Evolutionary conservation across 1,140 invertebrate genomes (phyloP).

Genomic region (Meloidogyne exigua): DNA sequence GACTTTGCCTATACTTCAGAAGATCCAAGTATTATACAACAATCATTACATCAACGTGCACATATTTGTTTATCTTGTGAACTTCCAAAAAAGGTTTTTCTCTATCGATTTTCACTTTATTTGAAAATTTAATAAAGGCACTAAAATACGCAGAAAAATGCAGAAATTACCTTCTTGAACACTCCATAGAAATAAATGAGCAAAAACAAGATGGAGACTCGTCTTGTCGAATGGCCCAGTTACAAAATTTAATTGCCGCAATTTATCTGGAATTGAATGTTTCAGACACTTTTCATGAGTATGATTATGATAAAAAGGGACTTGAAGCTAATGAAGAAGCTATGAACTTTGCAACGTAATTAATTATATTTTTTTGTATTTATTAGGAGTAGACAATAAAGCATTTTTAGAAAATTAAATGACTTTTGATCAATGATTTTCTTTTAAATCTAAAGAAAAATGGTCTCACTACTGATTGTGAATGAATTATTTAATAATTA

Average conservation of each 20-base stretch:
- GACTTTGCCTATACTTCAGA: slow-evolving; percentile 25
- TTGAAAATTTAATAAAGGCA: not conserved
- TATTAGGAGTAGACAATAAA: no score
- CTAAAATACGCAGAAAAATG: slow-evolving; percentile 18
- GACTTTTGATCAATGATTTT: no score
- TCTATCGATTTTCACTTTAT: not conserved
- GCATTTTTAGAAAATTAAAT: no score
- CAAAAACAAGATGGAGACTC: slow-evolving; percentile 19
- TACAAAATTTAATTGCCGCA: slow-evolving; percentile 21
- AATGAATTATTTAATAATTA: no score
- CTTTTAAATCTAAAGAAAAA: no score
- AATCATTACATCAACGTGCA: slow-evolving; percentile 27
- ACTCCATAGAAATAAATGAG: slow-evolving; percentile 20
- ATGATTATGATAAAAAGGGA: slow-evolving; percentile 18
- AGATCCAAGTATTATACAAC: slow-evolving; percentile 24
- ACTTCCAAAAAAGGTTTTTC: slow-evolving; percentile 20
- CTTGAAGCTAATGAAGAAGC: slow-evolving; percentile 23
- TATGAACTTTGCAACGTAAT: slow-evolving; percentile 17
- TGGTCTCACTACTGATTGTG: no score
- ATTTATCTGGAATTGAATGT: slow-evolving; percentile 12
- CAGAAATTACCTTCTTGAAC: slow-evolving; percentile 1
- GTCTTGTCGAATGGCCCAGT: slow-evolving; percentile 15
- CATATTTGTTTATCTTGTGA: slow-evolving; percentile 19
- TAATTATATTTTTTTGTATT: not conserved
- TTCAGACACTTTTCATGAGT: slow-evolving; percentile 3